Percentiles rank a stretch among this genome's conserved stretches.
These are phyloP conservation scores for Heterochromis multidens DNA, from an alignment of 2,113 vertebrate species.

Conservation along the genomic window DNA sequence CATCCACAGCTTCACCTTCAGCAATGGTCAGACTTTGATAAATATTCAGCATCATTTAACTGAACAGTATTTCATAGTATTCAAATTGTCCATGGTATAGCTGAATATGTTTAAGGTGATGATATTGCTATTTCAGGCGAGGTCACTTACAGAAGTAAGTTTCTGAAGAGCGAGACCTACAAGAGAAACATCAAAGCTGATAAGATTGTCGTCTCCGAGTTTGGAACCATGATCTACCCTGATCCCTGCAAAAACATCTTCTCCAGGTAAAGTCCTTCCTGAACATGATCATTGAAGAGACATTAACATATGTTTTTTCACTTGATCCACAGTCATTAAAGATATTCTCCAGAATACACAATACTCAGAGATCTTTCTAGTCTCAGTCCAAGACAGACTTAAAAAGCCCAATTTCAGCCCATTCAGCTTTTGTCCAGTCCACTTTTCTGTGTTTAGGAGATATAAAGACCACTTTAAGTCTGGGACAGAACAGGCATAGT, in stretches of 20 bases:
- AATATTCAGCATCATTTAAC: not conserved
- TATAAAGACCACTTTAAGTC: not conserved
- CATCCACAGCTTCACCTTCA: conserved; percentile 89
- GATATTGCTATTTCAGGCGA: conserved; percentile 76
- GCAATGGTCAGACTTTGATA: conserved; percentile 74
- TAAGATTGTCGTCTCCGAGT: conserved; percentile 90
- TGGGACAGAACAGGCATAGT: not conserved
- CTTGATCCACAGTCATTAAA: no score
- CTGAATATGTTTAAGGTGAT: not conserved
- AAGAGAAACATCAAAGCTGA: conserved; percentile 83
- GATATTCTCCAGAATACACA: not conserved
- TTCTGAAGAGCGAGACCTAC: conserved; percentile 86
- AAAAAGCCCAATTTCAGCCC: not conserved
- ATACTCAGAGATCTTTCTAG: not conserved
- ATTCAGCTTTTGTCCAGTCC: not conserved
- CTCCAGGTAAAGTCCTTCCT: conserved; percentile 78
- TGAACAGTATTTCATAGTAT: no score
- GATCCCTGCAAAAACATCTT: conserved; percentile 96
- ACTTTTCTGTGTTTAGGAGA: not conserved
- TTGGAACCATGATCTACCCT: conserved; percentile 92
- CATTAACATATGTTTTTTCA: no score
- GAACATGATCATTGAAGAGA: not conserved
- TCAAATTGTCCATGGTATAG: not conserved
- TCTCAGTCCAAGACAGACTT: not conserved
- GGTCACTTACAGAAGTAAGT: conserved; percentile 90